Evolutionary conservation across 2,797 vertebrate genomes (phyloP).

Genomic region (Sparus aurata): DNA sequence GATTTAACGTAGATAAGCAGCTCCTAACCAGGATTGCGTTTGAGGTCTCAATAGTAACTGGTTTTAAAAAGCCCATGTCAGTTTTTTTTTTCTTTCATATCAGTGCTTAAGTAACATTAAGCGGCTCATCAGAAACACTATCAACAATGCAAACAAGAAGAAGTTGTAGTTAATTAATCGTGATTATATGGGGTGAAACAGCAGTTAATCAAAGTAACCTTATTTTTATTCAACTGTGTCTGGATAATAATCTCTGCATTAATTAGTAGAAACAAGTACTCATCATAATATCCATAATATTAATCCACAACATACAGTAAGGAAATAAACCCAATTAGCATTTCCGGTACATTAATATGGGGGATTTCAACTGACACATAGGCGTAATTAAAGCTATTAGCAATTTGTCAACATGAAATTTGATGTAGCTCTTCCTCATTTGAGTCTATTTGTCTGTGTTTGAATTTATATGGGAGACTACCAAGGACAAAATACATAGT

Average conservation of each 20-base stretch:
- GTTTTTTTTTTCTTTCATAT: too few relatives aligned
- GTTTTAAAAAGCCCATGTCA: neutral
- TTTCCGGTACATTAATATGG: constrained; percentile 5
- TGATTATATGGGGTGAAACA: neutral
- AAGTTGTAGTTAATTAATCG: neutral
- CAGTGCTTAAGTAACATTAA: neutral
- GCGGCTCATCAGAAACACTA: neutral
- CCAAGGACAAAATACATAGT: neutral
- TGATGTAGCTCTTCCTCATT: neutral
- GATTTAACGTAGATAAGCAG: constrained; percentile 4
- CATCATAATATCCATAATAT: neutral
- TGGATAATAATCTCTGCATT: neutral
- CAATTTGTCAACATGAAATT: neutral
- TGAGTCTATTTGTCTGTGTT: neutral
- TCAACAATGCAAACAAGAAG: neutral
- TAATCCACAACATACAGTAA: constrained; percentile 1
- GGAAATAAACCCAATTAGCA: neutral
- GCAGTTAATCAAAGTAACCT: neutral
- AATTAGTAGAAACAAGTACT: neutral
- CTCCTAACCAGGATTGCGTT: neutral
- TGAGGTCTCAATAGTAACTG: too few relatives aligned
- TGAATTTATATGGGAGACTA: neutral
- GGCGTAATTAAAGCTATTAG: constrained; percentile 4
- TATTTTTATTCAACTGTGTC: neutral
- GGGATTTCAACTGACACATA: neutral